phyloP scores from a whole-genome alignment of 2,888 invertebrate species.

The Drosophila pseudotakahashii region DNA sequence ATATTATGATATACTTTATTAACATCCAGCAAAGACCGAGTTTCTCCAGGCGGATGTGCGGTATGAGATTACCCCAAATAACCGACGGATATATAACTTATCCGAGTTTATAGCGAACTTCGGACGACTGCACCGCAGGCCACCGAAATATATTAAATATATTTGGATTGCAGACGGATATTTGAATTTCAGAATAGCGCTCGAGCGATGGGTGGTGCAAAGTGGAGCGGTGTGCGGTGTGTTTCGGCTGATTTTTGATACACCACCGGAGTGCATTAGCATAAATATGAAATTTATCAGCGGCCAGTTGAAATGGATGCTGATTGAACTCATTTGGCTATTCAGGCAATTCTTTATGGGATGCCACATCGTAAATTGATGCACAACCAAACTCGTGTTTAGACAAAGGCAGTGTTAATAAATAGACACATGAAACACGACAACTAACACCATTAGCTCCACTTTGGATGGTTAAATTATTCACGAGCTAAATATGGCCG shows the following conservation, averaged over 20 bases:
- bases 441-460: slow-evolving; percentile 80
- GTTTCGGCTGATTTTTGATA: slow-evolving; percentile 50
- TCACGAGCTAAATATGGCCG: slow-evolving; percentile 73
- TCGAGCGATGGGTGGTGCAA: slow-evolving; percentile 52
- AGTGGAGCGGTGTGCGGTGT: slow-evolving; percentile 31
- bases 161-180: slow-evolving; percentile 58
- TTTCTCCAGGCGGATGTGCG: slow-evolving; percentile 30
- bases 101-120: slow-evolving; percentile 55
- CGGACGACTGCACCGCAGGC: slow-evolving; percentile 56
- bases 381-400: slow-evolving; percentile 29
- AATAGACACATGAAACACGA: slow-evolving; percentile 79
- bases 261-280: slow-evolving; percentile 59
- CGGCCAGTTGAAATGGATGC: slow-evolving; percentile 70
- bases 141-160: slow-evolving; percentile 52
- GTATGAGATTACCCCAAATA: slow-evolving; percentile 58
- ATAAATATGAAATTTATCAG: slow-evolving; percentile 79
- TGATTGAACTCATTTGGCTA: slow-evolving; percentile 78
- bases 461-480: slow-evolving; percentile 80
- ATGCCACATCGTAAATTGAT: slow-evolving; percentile 56
- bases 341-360: slow-evolving; percentile 68
- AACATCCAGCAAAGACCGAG: not conserved
- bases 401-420: slow-evolving; percentile 78
- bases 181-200: slow-evolving; percentile 47
- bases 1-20: slow-evolving; percentile 4
- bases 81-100: slow-evolving; percentile 72